Evolutionary conservation across 1,140 invertebrate species (phyloP).

Genomic region (Conus betulinus): DNA sequence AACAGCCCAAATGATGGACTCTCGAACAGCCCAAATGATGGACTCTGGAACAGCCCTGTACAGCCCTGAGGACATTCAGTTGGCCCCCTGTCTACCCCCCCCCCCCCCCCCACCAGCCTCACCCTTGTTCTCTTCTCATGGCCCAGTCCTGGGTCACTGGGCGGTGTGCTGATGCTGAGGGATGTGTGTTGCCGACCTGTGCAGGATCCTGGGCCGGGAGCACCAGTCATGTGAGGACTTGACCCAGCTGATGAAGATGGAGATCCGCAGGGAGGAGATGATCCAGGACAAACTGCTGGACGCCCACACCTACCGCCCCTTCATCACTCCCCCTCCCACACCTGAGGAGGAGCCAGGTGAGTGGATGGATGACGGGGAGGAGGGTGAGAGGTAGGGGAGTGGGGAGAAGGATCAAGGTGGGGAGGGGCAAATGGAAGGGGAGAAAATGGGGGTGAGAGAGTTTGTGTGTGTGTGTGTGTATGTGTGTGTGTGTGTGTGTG

Average conservation of each 20-base stretch:
- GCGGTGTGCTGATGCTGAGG: no score
- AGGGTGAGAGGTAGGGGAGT: conserved; percentile 27
- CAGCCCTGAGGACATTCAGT: no score
- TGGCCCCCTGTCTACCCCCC: no score
- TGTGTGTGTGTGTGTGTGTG: no score
- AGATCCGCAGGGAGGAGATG: conserved; percentile 45
- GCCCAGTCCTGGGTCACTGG: no score
- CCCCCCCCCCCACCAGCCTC: no score
- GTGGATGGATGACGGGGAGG: conserved; percentile 9
- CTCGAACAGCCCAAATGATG: no score
- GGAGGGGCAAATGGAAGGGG: background rate
- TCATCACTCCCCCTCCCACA: conserved; percentile 31
- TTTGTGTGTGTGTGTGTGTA: no score
- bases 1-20: no score
- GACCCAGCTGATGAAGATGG: conserved; percentile 48
- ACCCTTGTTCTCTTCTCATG: no score
- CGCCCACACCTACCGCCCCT: conserved; percentile 51
- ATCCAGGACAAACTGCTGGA: conserved; percentile 51
- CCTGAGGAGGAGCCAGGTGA: conserved; percentile 28
- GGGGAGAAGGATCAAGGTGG: conserved; percentile 21
- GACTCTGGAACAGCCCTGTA: no score
- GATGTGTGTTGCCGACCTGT: background rate
- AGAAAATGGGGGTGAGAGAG: background rate
- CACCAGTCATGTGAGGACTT: conserved; percentile 62
- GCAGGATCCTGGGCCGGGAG: conserved; percentile 45